These are phyloP conservation scores for Tridacna gigas DNA, from an alignment of 2,888 invertebrate genomes.

Conservation along the genomic window DNA sequence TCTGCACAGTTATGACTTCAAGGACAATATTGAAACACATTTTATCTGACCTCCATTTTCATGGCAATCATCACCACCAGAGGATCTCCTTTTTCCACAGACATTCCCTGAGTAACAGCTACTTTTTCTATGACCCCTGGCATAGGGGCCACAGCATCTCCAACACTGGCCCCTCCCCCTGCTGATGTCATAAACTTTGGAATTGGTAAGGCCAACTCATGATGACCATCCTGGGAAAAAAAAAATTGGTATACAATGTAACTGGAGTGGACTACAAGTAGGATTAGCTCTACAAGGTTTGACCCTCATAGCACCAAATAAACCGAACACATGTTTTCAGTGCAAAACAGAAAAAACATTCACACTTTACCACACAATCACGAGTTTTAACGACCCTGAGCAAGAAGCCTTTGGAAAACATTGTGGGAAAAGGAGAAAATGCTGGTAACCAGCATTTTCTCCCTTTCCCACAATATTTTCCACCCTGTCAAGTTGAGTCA, in stretches of 20 bases:
- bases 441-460: too few species aligned
- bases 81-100: constrained; percentile 94
- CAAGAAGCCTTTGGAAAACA: background rate
- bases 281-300: too few species aligned
- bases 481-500: too few species aligned
- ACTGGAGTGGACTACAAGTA: too few species aligned
- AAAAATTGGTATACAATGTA: too few species aligned
- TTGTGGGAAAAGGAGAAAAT: too few species aligned
- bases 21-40: too few species aligned
- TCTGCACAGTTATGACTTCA: too few species aligned
- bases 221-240: constrained; percentile 76
- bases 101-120: constrained; percentile 92
- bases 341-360: too few species aligned
- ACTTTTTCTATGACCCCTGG: constrained; percentile 98
- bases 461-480: too few species aligned
- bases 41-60: constrained; percentile 96
- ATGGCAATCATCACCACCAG: constrained; percentile 98
- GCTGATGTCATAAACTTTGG: constrained; percentile 83
- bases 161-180: constrained; percentile 82
- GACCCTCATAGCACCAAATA: too few species aligned
- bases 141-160: constrained; percentile 93
- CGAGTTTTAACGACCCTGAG: background rate
- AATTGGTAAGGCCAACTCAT: constrained; percentile 85
- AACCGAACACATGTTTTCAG: too few species aligned
- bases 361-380: background rate